Base-by-base conservation (phyloP, 2,888 invertebrate species). In the Tethea ocularis region DNA sequence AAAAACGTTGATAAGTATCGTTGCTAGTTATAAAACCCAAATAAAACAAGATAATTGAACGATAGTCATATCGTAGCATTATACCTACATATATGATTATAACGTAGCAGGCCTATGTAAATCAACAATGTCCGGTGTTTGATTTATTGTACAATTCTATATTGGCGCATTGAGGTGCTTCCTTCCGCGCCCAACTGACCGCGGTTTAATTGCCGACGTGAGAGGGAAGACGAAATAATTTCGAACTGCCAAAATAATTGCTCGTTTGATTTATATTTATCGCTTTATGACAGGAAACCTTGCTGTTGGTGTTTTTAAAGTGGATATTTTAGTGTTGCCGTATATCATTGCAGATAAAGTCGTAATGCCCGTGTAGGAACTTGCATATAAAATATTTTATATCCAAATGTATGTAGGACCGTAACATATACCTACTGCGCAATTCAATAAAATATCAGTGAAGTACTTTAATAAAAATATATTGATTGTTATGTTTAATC, bases 221-320 rank as follows among this genome's bases (percentile, higher is more conserved):
- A 75, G 74, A 78, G 71, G 73, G 78, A 82, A 85, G 80, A 82
- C 78, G 75, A 82, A 84, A 83, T 85, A 82, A 86, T 84, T 82
- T 76, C 71, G 71, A 74, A 77, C 78, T 73, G 77, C 74, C 75
- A 69, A 78, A 79, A 80, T 85, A 78, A 84, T 83, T 77, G 78
- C 77, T 75, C 71, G 61, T 60, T 77, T 86, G 83, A 85, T 84
- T 84, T 85, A 85, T 80, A 78, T 83, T 80, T 78, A 83, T 78
- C 77, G 81, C 63, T 84, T 80, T 78, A 83, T 75, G 79, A 80
- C 80, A 75, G 78, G 81, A 75, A 76, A 83, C 80, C 74, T 74
- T 72, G 75, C 70, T 75, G 77, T 78, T 78, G 76, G 78, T 75
- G 76, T 79, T 83, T 83, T 83, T 74, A 77, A 82, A 83, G 82